phyloP scores from a whole-genome alignment of 2,797 vertebrate genomes.

The Enteromius treurensis region DNA sequence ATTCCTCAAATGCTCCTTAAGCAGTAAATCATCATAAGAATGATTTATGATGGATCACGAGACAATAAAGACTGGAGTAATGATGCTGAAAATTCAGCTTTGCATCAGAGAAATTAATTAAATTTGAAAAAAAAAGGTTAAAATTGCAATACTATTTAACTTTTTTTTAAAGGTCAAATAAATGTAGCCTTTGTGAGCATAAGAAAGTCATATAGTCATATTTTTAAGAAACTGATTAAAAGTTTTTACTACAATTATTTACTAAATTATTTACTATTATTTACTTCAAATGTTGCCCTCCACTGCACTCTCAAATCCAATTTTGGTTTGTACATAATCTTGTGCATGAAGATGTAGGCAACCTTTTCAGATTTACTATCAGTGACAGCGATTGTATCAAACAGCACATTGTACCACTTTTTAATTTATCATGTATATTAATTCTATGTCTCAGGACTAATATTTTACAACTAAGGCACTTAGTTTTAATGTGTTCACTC shows the following conservation, averaged over 20 bases:
- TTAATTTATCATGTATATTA: not conserved
- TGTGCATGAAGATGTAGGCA: not conserved
- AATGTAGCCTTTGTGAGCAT: not conserved
- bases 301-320: not conserved
- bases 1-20: not conserved
- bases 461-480: not conserved
- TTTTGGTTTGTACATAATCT: not conserved
- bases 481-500: not conserved
- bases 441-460: not conserved
- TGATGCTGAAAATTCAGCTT: not conserved
- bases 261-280: no score
- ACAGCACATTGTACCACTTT: not conserved
- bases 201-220: not conserved
- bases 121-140: not conserved
- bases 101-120: not conserved
- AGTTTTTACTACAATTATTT: not conserved
- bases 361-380: not conserved
- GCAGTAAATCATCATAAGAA: not conserved
- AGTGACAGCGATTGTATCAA: not conserved
- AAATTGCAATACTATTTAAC: no score
- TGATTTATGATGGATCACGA: not conserved
- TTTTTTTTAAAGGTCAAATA: not conserved
- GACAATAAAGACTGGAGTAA: not conserved
- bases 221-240: not conserved
- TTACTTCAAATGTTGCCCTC: no score